Evolutionary conservation across 2,888 invertebrate species (phyloP), one percentile per base, ranked within the genome.

Genomic region (Cantharis lateralis): DNA sequence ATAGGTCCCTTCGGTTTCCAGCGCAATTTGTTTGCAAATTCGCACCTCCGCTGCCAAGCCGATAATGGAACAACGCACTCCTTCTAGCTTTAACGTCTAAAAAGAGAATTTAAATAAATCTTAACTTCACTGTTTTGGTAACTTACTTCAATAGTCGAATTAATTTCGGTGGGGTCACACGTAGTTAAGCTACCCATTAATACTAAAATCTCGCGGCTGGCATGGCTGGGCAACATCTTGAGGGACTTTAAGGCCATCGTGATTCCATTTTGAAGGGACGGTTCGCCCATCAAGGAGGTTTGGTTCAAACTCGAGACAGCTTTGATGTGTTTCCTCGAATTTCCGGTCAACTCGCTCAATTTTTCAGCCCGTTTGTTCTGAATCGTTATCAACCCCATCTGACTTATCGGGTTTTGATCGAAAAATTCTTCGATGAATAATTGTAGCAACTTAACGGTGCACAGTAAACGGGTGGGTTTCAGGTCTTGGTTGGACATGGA

Each of bases 361-460:
- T 95, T 96, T 85, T 99, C 98, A 1, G 98, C 97, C 82, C 97
- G 91, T 88, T 99, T 99, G 86, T 98, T 98, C 84, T 95, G 94
- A 85, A 98, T 95, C 10, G 93, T 90, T 80, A 99, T 95, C 61
- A 99, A 90, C 20, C 99, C 99, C 80, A 99, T 89, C 88, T 99
- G 99, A 86, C 98, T 98, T 72, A 99, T 95, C 10, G 99, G 99
- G 89, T 99, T 99, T 88, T 98, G 98, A 88, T 99, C 98, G 88
- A 99, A 98, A 87, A 96, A 99, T 87, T 98, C 98, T 83, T 98
- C 96, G 76, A 99, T 93, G 88, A 99, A 99, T 80, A 93, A 93
- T 89, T 98, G 96, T 78, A 99, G 87, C 13, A 98, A 89, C 96
- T 98, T 98, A 2, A 96, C 86, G 4, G 96, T 94, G 84, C 97